Evolutionary conservation across 37 sponge, comb jelly and placozoan genomes (phyloP), one percentile per base, ranked within the genome.

Genomic region (Ianthella basta): DNA sequence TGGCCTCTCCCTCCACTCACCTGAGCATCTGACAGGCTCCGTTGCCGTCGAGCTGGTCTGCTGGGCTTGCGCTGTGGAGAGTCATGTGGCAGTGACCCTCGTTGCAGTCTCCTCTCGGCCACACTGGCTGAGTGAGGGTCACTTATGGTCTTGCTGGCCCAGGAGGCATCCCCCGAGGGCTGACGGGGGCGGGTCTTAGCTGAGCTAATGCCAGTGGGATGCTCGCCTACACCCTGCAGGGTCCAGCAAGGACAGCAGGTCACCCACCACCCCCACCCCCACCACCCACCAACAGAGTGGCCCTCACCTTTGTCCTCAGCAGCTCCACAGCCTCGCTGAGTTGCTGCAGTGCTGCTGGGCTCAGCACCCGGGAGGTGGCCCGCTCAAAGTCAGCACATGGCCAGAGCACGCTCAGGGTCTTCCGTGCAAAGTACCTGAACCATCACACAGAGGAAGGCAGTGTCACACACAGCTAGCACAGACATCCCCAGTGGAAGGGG

Each of bases 221-320:
- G 80, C 0, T 89, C 91, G 50, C 95, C 95, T n/a, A 92, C 32
- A 72, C 95, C 95, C 95, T 94, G 79, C 15, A 23, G 18, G 33
- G 16, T 23, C 34, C 30, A 82, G 50, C 50, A 3, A 44, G 50
- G 50, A 44, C 50, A 82, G 15, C 40, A 8, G 50, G 50, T 44
- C 50, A 44, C 50, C 50, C 50, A n/a, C n/a, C n/a, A n/a, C 50
- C 3, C 50, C 50, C 50, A 44, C 50, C 50, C 6, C 50, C 50
- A 44, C 50, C 50, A 44, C 50, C 21, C 74, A 75, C 25, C 27
- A 79, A 8, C 21, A 63, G 25, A 21, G 37, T 81, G 10, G 39
- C 37, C 15, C 82, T 15, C 67, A 94, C 95, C 94, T 95, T 95
- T 24, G 72, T 50, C 63, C 65, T 92, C 35, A 95, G 65, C 67